Conservation (phyloP, 1,140 invertebrate species). For the Triops cancriformis region DNA sequence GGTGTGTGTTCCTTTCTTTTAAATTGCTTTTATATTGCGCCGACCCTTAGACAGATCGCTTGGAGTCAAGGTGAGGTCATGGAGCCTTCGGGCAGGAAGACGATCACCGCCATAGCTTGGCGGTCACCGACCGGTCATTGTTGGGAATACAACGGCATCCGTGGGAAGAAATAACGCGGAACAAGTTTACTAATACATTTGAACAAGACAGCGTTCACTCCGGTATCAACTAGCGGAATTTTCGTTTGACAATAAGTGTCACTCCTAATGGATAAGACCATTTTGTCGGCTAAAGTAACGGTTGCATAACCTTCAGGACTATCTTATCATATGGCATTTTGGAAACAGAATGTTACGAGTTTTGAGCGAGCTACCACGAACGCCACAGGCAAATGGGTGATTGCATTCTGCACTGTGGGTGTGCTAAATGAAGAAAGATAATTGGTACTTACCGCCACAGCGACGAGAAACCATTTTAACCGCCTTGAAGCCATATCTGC, state of each 20-base stretch:
- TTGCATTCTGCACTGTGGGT: background rate
- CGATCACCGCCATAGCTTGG: background rate
- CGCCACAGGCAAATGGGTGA: too few relatives aligned
- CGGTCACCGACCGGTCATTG: slow-evolving; percentile 11
- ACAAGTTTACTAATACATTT: background rate
- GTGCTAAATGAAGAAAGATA: background rate
- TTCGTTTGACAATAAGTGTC: background rate
- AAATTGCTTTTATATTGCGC: slow-evolving; percentile 2
- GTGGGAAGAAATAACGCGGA: background rate
- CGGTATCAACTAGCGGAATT: background rate
- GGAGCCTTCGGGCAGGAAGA: background rate
- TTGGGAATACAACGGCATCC: background rate
- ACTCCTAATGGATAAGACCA: too few relatives aligned
- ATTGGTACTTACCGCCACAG: background rate
- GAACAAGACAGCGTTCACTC: background rate
- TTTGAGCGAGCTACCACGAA: too few relatives aligned
- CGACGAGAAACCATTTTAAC: background rate
- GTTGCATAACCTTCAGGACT: too few relatives aligned
- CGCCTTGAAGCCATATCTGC: background rate
- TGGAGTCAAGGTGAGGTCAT: background rate
- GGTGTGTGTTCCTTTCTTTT: background rate
- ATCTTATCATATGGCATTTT: too few relatives aligned
- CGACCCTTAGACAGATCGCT: background rate
- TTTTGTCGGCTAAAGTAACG: too few relatives aligned
- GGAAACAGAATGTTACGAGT: too few relatives aligned